These are phyloP conservation scores for Amphipyra tragopoginis DNA, from an alignment of 2,888 invertebrate species.

Conservation along the genomic window DNA sequence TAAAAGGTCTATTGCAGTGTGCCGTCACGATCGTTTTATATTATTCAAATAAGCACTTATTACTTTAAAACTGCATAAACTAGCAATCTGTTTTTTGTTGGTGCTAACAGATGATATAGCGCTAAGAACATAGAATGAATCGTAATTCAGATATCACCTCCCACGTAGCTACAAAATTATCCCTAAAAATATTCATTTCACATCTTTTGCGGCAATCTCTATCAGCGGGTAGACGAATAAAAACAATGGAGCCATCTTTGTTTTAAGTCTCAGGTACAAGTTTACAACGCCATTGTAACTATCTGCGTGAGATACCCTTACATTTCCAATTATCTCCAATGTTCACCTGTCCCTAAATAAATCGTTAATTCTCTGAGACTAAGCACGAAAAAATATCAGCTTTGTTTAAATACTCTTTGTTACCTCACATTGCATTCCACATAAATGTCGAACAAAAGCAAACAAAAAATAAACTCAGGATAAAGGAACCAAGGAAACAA, in stretches of 20 bases:
- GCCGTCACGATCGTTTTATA: conserved; percentile 80
- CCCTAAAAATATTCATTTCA: conserved; percentile 46
- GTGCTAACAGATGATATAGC: conserved; percentile 15
- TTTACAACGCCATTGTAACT: conserved; percentile 66
- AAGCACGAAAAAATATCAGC: conserved; percentile 60
- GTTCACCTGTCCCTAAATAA: conserved; percentile 76
- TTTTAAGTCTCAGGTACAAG: conserved; percentile 79
- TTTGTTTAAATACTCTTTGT: conserved; percentile 67
- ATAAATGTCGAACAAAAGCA: conserved; percentile 68
- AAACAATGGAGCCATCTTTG: conserved; percentile 73
- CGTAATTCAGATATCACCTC: conserved; percentile 61
- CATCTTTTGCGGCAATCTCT: conserved; percentile 53
- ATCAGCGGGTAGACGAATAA: conserved; percentile 59
- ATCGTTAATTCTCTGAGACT: conserved; percentile 69
- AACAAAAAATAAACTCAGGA: conserved; percentile 76
- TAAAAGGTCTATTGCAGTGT: conserved; percentile 52
- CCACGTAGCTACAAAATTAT: conserved; percentile 68
- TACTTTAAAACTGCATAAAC: conserved; percentile 53
- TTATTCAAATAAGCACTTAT: conserved; percentile 6
- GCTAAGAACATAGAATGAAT: conserved; percentile 44
- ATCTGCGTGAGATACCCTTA: conserved; percentile 57
- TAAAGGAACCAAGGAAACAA: conserved; percentile 84
- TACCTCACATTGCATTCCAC: conserved; percentile 64
- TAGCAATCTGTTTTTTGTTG: conserved; percentile 78
- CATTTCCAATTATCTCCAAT: conserved; percentile 65